Base-by-base conservation (phyloP, 2,113 vertebrate species). In the Ciconia stormi region DNA sequence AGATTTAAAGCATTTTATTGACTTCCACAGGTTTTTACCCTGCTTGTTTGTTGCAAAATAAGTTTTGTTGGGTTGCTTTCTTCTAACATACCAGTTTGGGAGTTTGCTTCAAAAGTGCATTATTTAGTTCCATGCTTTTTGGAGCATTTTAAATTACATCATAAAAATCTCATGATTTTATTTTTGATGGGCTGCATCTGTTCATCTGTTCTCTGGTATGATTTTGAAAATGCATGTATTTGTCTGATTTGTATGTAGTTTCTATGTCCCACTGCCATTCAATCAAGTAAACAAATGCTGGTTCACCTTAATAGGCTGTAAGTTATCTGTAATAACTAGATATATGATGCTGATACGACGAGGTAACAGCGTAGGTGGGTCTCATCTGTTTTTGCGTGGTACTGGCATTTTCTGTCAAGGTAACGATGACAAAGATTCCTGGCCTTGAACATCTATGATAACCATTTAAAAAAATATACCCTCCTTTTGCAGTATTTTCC, bases 1-100 rank as follows among this genome's bases (percentile, higher is more conserved):
- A 56, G 82, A 92, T 94, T 67, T 90, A 81, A 92, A 82, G 46
- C 53, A 46, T 92, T 73, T 89, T 89, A 77, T 73, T 80, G 71
- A 93, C 76, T 91, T 84, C 38, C 49, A 65, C 21, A 46, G 85
- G 36, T 44, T 95, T 95, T 63, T 46, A 26, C 52, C 19, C 18
- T 44, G 38, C 42, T 78, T 86, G 27, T 49, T 82, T 82, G 17
- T 53, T 84, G 89, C 72, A 82, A 81, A 95, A 72, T 59, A 86
- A 90, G 18, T 89, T 93, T 11, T 88, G 34, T 47, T 78, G 56
- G 47, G 32, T 87, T 79, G 13, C 27, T 84, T 84, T 87, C 49
- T 78, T 73, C 38, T 82, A 38, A 30, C 30, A 3, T 9, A 38
- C 30, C 36, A 66, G 38, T 90, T 36, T 34, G 58, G 58, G 49